These are phyloP conservation scores for Genyomyrus donnyi DNA, from an alignment of 2,113 vertebrate genomes.

Conservation along the genomic window DNA sequence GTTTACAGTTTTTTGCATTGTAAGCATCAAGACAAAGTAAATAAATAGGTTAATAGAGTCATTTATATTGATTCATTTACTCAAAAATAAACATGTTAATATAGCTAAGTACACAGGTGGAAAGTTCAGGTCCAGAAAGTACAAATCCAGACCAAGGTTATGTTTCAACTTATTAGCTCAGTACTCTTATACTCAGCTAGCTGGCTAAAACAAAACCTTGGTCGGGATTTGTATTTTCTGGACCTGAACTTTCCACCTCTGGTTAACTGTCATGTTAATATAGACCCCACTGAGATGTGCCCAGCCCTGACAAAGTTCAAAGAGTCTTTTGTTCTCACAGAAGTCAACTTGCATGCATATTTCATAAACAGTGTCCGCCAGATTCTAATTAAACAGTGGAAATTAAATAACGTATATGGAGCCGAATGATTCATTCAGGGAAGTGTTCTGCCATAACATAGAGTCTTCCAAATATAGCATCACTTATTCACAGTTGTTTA, in stretches of 20 bases:
- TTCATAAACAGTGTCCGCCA: not conserved
- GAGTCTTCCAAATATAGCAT: not conserved
- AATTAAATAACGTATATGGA: not conserved
- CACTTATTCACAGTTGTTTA: not conserved
- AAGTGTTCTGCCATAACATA: not conserved
- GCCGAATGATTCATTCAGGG: not conserved
- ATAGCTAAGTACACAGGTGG: not conserved
- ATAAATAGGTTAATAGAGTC: not conserved
- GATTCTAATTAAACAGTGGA: not conserved
- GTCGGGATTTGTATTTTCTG: not conserved
- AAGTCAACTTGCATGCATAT: conserved; percentile 24
- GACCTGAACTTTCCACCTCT: not conserved
- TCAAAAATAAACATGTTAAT: not conserved
- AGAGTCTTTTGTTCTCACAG: conserved; percentile 48
- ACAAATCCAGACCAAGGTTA: not conserved
- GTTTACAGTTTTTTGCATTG: not conserved
- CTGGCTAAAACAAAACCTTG: not conserved
- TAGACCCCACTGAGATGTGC: conserved; percentile 43
- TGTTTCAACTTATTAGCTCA: no score
- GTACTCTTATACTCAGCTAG: not conserved
- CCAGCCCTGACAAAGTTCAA: conserved; percentile 45
- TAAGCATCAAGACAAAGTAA: not conserved
- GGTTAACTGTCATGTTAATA: not conserved
- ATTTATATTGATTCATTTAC: not conserved
- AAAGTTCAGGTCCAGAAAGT: not conserved